Evolutionary conservation across 2,113 vertebrate genomes (phyloP).

Genomic region (Anser brachyrhynchus): DNA sequence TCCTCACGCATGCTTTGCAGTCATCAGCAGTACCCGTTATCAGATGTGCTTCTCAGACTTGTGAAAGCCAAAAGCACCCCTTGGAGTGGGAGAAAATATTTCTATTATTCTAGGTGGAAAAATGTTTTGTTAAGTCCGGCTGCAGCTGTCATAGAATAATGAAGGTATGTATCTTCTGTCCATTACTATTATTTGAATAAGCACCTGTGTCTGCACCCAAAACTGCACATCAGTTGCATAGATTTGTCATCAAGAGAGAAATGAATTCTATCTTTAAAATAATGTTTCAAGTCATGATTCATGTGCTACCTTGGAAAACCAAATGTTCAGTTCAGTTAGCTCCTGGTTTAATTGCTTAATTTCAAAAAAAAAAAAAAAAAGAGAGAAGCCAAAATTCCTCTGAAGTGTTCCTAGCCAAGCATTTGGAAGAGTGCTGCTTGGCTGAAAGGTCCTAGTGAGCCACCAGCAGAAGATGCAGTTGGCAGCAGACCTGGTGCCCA

Average conservation of each 20-base stretch:
- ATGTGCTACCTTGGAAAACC: background rate
- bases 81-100: background rate
- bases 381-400: background rate
- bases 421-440: background rate
- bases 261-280: background rate
- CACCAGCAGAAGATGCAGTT: background rate
- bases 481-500: background rate
- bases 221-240: background rate
- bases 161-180: background rate
- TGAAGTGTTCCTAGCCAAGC: background rate
- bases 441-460: background rate
- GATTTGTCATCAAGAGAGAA: background rate
- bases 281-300: background rate
- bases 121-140: slow-evolving; percentile 22
- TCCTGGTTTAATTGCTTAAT: background rate
- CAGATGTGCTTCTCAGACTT: background rate
- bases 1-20: background rate
- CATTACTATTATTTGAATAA: slow-evolving; percentile 20
- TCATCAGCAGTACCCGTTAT: background rate
- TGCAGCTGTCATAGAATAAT: background rate
- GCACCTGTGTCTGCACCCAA: background rate
- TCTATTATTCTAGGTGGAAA: background rate
- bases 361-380: too few species aligned
- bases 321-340: slow-evolving; percentile 3
- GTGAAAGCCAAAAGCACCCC: background rate